phyloP scores from a whole-genome alignment of 2,888 invertebrate species.

The Pomacea canaliculata region DNA sequence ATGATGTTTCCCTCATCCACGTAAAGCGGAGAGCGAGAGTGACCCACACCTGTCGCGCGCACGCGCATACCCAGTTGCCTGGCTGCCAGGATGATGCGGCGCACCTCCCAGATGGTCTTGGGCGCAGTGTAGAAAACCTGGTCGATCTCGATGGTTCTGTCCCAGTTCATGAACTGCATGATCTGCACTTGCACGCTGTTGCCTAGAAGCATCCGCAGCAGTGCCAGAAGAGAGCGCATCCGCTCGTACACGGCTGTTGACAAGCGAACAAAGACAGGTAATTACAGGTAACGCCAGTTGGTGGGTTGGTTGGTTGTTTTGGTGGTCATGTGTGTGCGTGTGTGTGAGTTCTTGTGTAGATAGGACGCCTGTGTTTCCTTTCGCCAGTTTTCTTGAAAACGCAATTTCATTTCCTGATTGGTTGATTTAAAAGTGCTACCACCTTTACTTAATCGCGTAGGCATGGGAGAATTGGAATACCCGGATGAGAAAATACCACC shows the following conservation, averaged over 20 bases:
- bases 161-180: slow-evolving; percentile 33
- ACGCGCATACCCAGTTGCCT: slow-evolving; percentile 32
- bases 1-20: slow-evolving; percentile 41
- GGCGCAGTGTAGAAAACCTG: slow-evolving; percentile 32
- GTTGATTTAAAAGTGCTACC: too few species aligned
- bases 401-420: too few species aligned
- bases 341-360: too few species aligned
- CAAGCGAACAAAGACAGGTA: not conserved
- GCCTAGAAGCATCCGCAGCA: slow-evolving; percentile 26
- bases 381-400: too few species aligned
- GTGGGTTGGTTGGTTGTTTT: too few species aligned
- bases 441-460: too few species aligned
- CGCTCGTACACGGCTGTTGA: slow-evolving; percentile 24
- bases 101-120: slow-evolving; percentile 31
- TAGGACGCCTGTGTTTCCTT: too few species aligned
- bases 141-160: slow-evolving; percentile 33
- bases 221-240: slow-evolving; percentile 20
- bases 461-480: too few species aligned
- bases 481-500: too few species aligned
- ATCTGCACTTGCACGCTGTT: slow-evolving; percentile 24
- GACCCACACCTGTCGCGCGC: slow-evolving; percentile 36
- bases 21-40: slow-evolving; percentile 38
- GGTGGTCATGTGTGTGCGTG: too few species aligned
- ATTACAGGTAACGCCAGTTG: too few species aligned
- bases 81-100: slow-evolving; percentile 31